A percentile compares a stretch with the other conserved stretches of the same genome.
Evolutionary conservation across 1,140 invertebrate species (phyloP).

Genomic region (Phocides pigmalion): DNA sequence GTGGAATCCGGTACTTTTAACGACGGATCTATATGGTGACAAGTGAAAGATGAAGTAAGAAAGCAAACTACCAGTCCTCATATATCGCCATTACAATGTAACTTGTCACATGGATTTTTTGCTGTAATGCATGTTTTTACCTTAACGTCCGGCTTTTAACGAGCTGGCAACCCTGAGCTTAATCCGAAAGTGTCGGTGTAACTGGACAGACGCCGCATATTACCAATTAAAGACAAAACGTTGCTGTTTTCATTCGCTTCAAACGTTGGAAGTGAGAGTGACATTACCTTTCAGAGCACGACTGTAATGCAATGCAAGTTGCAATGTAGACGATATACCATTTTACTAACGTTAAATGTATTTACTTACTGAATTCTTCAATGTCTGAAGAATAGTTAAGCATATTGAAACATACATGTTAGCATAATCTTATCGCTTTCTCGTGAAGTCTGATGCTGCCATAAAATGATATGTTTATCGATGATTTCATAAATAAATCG

Average conservation of each 20-base stretch:
- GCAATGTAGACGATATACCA: too few relatives aligned
- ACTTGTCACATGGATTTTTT: background rate
- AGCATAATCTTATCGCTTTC: slow-evolving; percentile 33
- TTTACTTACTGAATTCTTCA: too few relatives aligned
- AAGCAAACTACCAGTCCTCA: background rate
- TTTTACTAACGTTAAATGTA: too few relatives aligned
- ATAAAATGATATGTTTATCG: slow-evolving; percentile 33
- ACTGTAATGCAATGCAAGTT: too few relatives aligned
- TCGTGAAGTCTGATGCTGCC: slow-evolving; percentile 30
- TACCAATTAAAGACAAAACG: slow-evolving; percentile 25
- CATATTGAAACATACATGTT: too few relatives aligned
- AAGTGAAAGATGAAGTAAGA: too few relatives aligned
- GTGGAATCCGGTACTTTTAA: too few relatives aligned
- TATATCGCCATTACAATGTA: background rate
- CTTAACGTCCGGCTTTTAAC: slow-evolving; percentile 11
- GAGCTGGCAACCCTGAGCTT: slow-evolving; percentile 15
- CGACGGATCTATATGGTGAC: too few relatives aligned
- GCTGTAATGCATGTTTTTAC: background rate
- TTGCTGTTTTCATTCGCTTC: background rate
- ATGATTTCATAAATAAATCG: slow-evolving; percentile 34
- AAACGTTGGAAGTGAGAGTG: slow-evolving; percentile 28
- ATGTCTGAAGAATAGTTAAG: too few relatives aligned
- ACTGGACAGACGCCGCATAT: slow-evolving; percentile 4
- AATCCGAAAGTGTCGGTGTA: slow-evolving; percentile 20
- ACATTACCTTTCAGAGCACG: slow-evolving; percentile 18